Percentiles rank a stretch among this genome's conserved stretches.
These are phyloP conservation scores for Torymus texanus DNA, from an alignment of 2,888 invertebrate species.

Conservation along the genomic window DNA sequence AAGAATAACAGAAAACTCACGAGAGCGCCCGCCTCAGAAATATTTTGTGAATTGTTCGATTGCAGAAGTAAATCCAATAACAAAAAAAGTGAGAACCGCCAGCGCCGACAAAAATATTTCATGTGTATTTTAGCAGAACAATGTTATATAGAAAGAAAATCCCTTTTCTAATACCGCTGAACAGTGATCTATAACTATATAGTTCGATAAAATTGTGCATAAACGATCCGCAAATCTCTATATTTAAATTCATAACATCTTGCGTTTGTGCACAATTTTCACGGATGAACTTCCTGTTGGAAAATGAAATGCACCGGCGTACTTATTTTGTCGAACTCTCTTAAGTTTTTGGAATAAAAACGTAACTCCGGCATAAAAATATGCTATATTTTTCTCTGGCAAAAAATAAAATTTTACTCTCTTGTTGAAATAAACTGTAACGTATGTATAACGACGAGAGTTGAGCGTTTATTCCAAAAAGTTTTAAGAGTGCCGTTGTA, in stretches of 20 bases:
- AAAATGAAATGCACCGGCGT: too few species aligned
- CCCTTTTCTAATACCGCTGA: slow-evolving; percentile 4
- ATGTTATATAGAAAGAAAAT: slow-evolving; percentile 4
- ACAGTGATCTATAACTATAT: neutral
- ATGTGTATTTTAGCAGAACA: slow-evolving; percentile 26
- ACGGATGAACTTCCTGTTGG: too few species aligned
- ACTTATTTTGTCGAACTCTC: neutral
- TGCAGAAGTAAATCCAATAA: neutral
- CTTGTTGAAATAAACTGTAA: neutral
- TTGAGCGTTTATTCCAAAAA: slow-evolving; percentile 10
- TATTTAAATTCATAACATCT: neutral
- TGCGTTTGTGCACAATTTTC: neutral
- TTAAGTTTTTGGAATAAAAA: slow-evolving; percentile 8
- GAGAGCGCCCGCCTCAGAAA: slow-evolving; percentile 6
- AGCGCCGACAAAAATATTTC: neutral
- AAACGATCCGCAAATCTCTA: neutral
- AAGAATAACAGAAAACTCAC: neutral
- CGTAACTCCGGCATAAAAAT: neutral
- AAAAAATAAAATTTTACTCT: neutral
- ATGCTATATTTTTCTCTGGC: slow-evolving; percentile 20
- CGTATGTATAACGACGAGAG: neutral
- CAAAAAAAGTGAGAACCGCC: neutral
- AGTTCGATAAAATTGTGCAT: slow-evolving; percentile 12
- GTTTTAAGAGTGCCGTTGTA: neutral
- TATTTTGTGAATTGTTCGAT: slow-evolving; percentile 31